Evolutionary conservation across 2,797 vertebrate species (phyloP).

Genomic region (Alcedo atthis): DNA sequence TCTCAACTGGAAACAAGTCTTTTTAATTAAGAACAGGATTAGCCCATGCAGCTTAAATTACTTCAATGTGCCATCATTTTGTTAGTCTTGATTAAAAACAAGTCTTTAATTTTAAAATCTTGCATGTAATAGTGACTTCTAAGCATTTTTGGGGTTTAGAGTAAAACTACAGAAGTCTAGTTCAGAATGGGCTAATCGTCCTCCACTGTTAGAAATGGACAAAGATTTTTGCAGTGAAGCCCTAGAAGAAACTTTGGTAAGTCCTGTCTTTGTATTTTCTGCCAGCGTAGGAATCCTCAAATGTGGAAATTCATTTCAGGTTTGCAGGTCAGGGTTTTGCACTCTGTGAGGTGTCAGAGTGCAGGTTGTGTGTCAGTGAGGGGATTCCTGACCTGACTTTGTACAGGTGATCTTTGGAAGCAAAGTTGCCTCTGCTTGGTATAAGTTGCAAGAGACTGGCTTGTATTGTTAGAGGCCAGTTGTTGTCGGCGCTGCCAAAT

Average conservation of each 20-base stretch:
- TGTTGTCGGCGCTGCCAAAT: background rate
- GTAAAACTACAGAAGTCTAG: background rate
- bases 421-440: background rate
- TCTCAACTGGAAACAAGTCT: background rate
- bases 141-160: background rate
- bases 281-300: background rate
- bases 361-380: fast-evolving
- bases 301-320: background rate
- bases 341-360: background rate
- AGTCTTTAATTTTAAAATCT: background rate
- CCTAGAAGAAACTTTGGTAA: background rate
- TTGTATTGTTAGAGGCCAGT: background rate
- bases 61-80: constrained; percentile 5
- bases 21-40: constrained; percentile 46
- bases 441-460: fast-evolving
- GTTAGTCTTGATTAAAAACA: constrained; percentile 40
- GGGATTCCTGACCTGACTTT: background rate
- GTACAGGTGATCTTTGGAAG: background rate
- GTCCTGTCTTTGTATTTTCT: background rate
- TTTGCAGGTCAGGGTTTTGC: background rate
- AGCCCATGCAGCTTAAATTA: background rate
- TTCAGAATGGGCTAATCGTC: background rate
- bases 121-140: background rate
- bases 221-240: background rate
- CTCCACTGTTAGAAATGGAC: background rate